phyloP scores from a whole-genome alignment of 1,140 invertebrate species.

The Ephestia elutella region DNA sequence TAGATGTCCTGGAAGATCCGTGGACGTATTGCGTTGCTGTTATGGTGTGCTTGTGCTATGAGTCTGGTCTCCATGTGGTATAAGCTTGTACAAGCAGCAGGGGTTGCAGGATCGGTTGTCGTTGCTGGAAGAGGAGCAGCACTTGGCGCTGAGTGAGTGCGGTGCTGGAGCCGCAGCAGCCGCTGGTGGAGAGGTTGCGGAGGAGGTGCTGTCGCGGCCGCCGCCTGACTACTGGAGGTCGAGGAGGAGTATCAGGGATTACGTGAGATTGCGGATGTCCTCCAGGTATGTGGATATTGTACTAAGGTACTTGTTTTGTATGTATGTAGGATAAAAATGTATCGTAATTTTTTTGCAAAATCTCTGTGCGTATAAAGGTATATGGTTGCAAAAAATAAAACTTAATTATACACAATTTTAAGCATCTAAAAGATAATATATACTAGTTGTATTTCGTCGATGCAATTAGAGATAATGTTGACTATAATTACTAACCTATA shows the following conservation, averaged over 20 bases:
- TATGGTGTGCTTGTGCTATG: constrained; percentile 71
- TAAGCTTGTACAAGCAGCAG: constrained; percentile 56
- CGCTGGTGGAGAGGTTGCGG: constrained; percentile 50
- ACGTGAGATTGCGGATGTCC: constrained; percentile 60
- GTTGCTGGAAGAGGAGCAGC: constrained; percentile 61
- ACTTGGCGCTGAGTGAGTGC: constrained; percentile 55
- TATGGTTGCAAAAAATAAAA: no score
- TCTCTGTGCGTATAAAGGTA: no score
- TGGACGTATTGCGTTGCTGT: constrained; percentile 65
- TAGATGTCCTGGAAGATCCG: constrained; percentile 52
- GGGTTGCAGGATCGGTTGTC: constrained; percentile 46
- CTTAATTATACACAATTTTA: no score
- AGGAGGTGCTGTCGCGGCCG: constrained; percentile 42
- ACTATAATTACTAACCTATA: no score
- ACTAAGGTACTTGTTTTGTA: no score
- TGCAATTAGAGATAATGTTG: no score
- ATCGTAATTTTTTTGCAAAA: no score
- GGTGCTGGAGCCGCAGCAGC: constrained; percentile 63
- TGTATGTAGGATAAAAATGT: no score
- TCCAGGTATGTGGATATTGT: constrained; percentile 41
- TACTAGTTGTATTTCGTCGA: no score
- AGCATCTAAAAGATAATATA: no score
- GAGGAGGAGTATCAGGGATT: constrained; percentile 52
- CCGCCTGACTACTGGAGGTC: constrained; percentile 42
- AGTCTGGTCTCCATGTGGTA: constrained; percentile 65